Base-by-base conservation (phyloP, 2,888 invertebrate genomes). In the Polydrusus tereticollis region DNA sequence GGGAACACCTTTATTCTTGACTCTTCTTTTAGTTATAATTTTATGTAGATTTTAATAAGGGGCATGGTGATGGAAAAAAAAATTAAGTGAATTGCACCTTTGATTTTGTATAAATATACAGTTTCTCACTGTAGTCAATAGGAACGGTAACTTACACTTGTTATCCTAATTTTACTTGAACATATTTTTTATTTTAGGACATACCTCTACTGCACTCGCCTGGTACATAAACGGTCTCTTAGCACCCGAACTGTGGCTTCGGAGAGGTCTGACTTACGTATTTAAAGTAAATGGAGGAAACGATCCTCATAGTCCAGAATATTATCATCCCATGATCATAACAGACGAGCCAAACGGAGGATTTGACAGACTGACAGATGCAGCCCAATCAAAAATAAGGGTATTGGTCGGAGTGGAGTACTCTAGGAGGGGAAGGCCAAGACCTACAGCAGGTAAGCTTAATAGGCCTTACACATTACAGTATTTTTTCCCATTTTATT, bases 201-300 rank as follows among this genome's bases (percentile, higher is more conserved):
- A 91, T 83, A 89, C 90, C 26, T 90, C 90, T 38, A 92, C 90
- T 78, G 93, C 91, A 0, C 86, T 94, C 47, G 92, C 95, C 10
- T 97, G 96, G 96, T 98, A 97, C 86, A 93, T 98, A 74, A 97
- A 98, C 85, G 97, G 97, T 0, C 90, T 91, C 81, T 87, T 97
- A 79, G 91, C 93, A 59, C 97, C 97, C 0, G 96, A 97, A 84
- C 86, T 98, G 73, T 96, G 94, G 89, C 87, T 98, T 78, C 89
- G 95, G 72, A 87, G 97, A 64, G 97, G 96, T 0, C 87, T 95
- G 67, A 92, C 91, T 0, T 98, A 98, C 87, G 92, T 89, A 12
- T 95, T 98, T 83, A 89, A 89, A 82, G 92, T 93, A 60, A 87
- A 87, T 74, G 97, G 97, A 50, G 97, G 97, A 14, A 94, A 94